Evolutionary conservation across 2,888 invertebrate species (phyloP).

Genomic region (Agrochola lychnidis): DNA sequence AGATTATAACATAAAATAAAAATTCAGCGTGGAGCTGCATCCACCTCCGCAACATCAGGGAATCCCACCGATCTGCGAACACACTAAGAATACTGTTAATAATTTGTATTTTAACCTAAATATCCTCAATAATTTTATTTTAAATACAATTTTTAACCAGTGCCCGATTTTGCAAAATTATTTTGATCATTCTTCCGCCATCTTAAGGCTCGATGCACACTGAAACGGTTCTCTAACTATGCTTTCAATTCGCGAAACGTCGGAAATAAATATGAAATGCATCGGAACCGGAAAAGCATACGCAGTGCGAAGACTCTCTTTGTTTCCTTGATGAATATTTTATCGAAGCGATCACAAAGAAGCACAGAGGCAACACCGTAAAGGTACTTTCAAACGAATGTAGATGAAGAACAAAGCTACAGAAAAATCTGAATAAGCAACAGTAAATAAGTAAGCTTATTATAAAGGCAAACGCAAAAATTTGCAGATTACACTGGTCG

Average conservation of each 20-base stretch:
- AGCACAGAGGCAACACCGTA: conserved; percentile 6
- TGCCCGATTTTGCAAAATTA: too few relatives aligned
- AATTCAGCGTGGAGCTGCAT: too few relatives aligned
- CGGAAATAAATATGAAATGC: conserved; percentile 53
- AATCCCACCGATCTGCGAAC: too few relatives aligned
- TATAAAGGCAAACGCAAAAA: background rate
- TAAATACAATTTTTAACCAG: too few relatives aligned
- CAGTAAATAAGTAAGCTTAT: background rate
- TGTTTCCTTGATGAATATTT: conserved; percentile 55
- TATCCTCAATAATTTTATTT: too few relatives aligned
- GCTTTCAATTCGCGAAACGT: conserved; percentile 8
- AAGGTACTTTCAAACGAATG: conserved; percentile 24
- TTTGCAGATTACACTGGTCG: background rate
- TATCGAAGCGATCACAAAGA: conserved; percentile 51
- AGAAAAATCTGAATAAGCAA: background rate
- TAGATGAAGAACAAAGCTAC: conserved; percentile 9
- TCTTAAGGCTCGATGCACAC: background rate
- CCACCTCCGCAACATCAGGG: too few relatives aligned
- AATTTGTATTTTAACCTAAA: too few relatives aligned
- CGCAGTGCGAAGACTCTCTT: conserved; percentile 34
- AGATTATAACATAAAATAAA: too few relatives aligned
- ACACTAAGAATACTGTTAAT: too few relatives aligned
- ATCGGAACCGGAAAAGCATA: conserved; percentile 40
- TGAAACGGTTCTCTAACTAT: background rate
- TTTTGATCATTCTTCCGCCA: background rate